phyloP scores from a whole-genome alignment of 2,113 vertebrate species.

The Zingel zingel region DNA sequence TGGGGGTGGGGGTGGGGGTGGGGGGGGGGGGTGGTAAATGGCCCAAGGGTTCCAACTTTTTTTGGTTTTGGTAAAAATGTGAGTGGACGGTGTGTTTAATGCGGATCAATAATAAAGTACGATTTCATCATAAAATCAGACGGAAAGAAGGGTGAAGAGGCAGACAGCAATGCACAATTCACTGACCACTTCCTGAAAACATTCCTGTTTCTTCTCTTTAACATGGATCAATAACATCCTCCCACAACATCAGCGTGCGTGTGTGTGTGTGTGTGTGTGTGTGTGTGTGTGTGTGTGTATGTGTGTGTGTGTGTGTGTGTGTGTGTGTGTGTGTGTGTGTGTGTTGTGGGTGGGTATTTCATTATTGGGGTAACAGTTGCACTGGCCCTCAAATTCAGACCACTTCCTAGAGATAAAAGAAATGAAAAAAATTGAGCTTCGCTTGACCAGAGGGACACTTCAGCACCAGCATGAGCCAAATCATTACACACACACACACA shows the following conservation, averaged over 20 bases:
- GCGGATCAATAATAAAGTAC: constrained; percentile 43
- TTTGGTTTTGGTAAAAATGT: constrained; percentile 36
- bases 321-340: constrained; percentile 27
- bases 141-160: constrained; percentile 14
- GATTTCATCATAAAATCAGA: constrained; percentile 30
- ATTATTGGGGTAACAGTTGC: constrained; percentile 41
- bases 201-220: constrained; percentile 63
- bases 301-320: constrained; percentile 27
- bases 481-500: constrained; percentile 46
- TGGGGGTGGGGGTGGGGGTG: background rate
- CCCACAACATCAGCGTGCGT: constrained; percentile 6
- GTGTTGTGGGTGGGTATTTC: constrained; percentile 28
- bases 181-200: constrained; percentile 48
- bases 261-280: constrained; percentile 21
- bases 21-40: background rate
- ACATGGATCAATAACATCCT: constrained; percentile 63
- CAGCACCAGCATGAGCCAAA: constrained; percentile 54
- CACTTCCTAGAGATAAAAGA: constrained; percentile 21
- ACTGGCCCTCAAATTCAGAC: constrained; percentile 49
- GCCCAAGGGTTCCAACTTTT: constrained; percentile 35
- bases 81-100: constrained; percentile 40
- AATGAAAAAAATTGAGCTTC: background rate
- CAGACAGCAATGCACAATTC: constrained; percentile 1
- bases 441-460: constrained; percentile 57
- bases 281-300: constrained; percentile 28